Base-by-base conservation (phyloP, 2,888 invertebrate genomes). In the Heliconius hortense region DNA sequence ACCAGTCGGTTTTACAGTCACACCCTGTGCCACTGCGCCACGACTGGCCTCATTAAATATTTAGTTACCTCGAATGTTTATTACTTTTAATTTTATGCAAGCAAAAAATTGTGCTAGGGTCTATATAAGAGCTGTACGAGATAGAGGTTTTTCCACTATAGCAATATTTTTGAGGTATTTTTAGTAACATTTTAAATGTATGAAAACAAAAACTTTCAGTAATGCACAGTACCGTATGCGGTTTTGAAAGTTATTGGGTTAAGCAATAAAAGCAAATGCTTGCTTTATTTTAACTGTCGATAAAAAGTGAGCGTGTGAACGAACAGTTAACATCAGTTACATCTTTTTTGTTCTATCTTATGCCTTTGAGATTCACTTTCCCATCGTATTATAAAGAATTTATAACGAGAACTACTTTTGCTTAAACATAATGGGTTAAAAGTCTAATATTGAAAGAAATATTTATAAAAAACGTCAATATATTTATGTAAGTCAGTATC, bases 231-330 rank as follows among this genome's bases (percentile, higher is more conserved):
- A 76, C 74, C 76, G 76, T 79, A 79, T 74, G 77, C 63, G 74
- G 77, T 79, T 77, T 74, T 35, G 77, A 78, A 77, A 77, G 76
- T 69, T 56, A 74, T 73, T 69, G 59, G 66, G 73, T 67, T 66
- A 56, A 72, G 60, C 35, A 76, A 73, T 76, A 77, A 78, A 76
- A 74, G 64, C 39, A 76, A 76, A 76, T 26, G 31, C 26, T 70
- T 59, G 67, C 74, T 76, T 73, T 75, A 76, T 74, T 72, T 72
- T 60, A 53, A 64, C 53, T 28, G 72, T 75, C 74, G 71, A 79
- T 77, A 77, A 79, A 74, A 75, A 72, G 43, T 62, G 77, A 77
- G 72, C 79, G 79, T 77, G 79, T 73, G 77, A 79, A 77, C 74
- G 60, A 63, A 53, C 48, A 43, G 68, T 72, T 63, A 56, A 64